phyloP scores from a whole-genome alignment of 2,888 invertebrate genomes.

The Acanthosepion lycidas region DNA sequence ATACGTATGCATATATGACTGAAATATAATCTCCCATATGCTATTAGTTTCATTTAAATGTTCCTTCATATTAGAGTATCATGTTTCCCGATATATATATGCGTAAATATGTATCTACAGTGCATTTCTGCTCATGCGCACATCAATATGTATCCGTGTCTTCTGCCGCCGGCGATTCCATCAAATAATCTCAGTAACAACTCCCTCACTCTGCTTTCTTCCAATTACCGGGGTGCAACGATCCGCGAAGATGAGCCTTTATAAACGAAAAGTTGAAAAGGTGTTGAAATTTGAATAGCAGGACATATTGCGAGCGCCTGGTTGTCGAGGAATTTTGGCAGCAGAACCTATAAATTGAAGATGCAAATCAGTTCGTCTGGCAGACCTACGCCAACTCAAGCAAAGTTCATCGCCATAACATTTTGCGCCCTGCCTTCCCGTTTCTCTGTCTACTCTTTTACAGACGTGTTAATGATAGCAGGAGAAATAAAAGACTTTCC shows the following conservation, averaged over 20 bases:
- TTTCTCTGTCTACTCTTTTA: not conserved
- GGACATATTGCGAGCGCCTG: not conserved
- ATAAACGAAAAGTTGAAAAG: slow-evolving; percentile 23
- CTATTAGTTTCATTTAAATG: too few species aligned
- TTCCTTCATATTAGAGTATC: too few species aligned
- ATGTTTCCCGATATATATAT: too few species aligned
- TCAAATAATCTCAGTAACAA: not conserved
- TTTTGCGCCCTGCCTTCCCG: not conserved
- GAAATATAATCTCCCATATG: too few species aligned
- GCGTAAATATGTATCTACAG: too few species aligned
- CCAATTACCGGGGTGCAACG: not conserved
- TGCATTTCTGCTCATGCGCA: not conserved
- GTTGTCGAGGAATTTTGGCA: not conserved
- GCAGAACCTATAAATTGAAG: not conserved
- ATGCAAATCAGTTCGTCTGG: not conserved
- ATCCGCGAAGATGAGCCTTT: not conserved
- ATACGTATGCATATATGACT: too few species aligned
- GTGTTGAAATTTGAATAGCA: slow-evolving; percentile 21
- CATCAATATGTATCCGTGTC: not conserved
- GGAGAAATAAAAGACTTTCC: not conserved
- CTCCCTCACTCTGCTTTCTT: not conserved
- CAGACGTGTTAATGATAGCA: not conserved
- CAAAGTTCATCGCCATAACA: not conserved
- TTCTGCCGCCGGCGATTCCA: not conserved
- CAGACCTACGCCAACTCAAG: not conserved